Evolutionary conservation across 2,888 invertebrate genomes (phyloP), one percentile per base, ranked within the genome.

Genomic region (Amitus sp.): DNA sequence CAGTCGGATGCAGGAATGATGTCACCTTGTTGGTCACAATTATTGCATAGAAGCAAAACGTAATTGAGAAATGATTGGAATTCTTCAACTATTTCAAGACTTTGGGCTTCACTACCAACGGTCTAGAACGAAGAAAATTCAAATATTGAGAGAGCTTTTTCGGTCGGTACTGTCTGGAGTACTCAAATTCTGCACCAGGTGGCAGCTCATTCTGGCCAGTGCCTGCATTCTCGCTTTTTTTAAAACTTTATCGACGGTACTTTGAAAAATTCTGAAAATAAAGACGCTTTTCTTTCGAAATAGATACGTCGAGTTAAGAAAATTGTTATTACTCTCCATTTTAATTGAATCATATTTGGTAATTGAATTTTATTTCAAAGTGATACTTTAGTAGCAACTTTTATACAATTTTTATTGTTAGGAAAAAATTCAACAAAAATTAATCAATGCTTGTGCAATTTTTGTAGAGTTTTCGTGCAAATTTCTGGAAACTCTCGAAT

Each of bases 201-300:
- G 63, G 63, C 63, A 56, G 48, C 54, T 33, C 27, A 37, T 20
- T 47, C 28, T 47, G 12, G 13, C 30, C 1, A 37, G 1, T 45
- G 4, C 18, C 2, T 15, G 10, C 12, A 1, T n/a, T 20, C 30
- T n/a, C n/a, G n/a, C n/a, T n/a, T n/a, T n/a, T n/a, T n/a, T n/a
- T n/a, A n/a, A 20, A 30, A 12, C n/a, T 13, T 61, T 61, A 61
- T 48, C 61, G 55, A 61, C 61, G n/a, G 61, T 19, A 39, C 39
- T 39, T 34, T 20, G 30, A 47, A 34, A 7, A 3, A 23, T 5
- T 23, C 23, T 23, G 7, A 23, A 5, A 23, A 5, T 23, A 23
- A 7, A n/a, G n/a, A n/a, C n/a, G n/a, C n/a, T n/a, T n/a, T n/a
- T n/a, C n/a, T n/a, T 39, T 39, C n/a, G 7, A 7, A 13, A 39